Conservation (phyloP, 2,888 invertebrate species). For the Trileptium ribeirensis region DNA sequence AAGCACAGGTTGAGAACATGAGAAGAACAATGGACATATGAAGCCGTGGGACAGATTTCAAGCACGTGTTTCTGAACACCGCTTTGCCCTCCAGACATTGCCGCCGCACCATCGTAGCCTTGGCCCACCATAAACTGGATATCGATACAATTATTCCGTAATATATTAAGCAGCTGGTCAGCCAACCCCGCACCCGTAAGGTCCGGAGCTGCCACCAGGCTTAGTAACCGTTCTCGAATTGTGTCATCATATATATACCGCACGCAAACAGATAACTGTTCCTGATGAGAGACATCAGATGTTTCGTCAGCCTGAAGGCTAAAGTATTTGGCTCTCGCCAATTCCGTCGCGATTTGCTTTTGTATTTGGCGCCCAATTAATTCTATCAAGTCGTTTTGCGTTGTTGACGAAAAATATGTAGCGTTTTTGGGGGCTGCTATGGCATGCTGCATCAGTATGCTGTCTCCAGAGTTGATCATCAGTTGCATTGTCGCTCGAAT, state of each 20-base stretch:
- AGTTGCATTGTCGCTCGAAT: not conserved
- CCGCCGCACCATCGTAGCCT: not conserved
- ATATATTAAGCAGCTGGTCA: too few species aligned
- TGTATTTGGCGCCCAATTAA: too few species aligned
- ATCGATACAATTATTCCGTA: too few species aligned
- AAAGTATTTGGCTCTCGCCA: too few species aligned
- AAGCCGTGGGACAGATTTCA: not conserved
- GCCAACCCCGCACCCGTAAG: too few species aligned
- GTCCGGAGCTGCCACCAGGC: too few species aligned
- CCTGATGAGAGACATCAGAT: too few species aligned
- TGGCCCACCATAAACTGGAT: not conserved
- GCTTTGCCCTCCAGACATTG: not conserved
- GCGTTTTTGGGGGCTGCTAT: not conserved
- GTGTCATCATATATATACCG: too few species aligned
- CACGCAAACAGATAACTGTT: too few species aligned
- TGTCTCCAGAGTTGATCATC: not conserved
- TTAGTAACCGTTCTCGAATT: too few species aligned
- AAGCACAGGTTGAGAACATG: not conserved
- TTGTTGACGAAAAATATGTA: not conserved
- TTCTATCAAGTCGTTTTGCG: not conserved
- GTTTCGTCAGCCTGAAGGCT: too few species aligned
- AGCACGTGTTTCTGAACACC: not conserved
- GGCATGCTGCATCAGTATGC: not conserved
- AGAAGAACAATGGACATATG: conserved; percentile 8
- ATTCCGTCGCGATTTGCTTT: too few species aligned